Conservation (phyloP, 2,797 vertebrate species). For the Leptatherina wallacei region DNA sequence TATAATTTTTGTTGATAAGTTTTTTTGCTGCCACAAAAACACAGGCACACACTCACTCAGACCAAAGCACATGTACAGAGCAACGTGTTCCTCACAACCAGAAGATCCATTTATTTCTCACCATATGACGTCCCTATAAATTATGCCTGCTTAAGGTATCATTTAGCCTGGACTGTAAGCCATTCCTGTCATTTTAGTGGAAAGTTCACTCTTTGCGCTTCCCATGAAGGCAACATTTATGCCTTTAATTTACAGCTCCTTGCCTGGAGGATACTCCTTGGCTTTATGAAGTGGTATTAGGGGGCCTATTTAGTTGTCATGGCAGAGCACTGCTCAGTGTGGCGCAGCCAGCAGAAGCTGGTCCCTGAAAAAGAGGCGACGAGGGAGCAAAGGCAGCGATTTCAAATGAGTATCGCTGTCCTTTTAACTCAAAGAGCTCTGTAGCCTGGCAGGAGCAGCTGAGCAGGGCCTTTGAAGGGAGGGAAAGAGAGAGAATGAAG, state of each 20-base stretch:
- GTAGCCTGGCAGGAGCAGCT: constrained; percentile 81
- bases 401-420: constrained; percentile 85
- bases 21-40: constrained; percentile 17
- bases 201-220: constrained; percentile 80
- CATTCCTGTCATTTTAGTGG: constrained; percentile 81
- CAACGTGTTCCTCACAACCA: constrained; percentile 61
- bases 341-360: constrained; percentile 80
- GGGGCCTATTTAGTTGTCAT: constrained; percentile 87
- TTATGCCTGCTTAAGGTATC: constrained; percentile 80
- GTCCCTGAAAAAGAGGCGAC: constrained; percentile 73
- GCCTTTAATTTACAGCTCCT: constrained; percentile 86
- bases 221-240: constrained; percentile 83
- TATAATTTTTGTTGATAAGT: constrained; percentile 86
- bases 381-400: constrained; percentile 78
- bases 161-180: constrained; percentile 78
- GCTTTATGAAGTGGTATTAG: constrained; percentile 87
- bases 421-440: constrained; percentile 87
- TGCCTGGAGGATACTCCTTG: constrained; percentile 84
- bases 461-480: constrained; percentile 81
- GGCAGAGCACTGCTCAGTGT: constrained; percentile 80
- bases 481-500: constrained; percentile 61
- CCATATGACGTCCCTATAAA: constrained; percentile 76
- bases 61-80: constrained; percentile 29
- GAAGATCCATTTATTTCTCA: constrained; percentile 76
- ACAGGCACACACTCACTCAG: constrained; percentile 17